Evolutionary conservation across 2,113 vertebrate species (phyloP), one percentile per base, ranked within the genome.

Genomic region (Clupea harengus): DNA sequence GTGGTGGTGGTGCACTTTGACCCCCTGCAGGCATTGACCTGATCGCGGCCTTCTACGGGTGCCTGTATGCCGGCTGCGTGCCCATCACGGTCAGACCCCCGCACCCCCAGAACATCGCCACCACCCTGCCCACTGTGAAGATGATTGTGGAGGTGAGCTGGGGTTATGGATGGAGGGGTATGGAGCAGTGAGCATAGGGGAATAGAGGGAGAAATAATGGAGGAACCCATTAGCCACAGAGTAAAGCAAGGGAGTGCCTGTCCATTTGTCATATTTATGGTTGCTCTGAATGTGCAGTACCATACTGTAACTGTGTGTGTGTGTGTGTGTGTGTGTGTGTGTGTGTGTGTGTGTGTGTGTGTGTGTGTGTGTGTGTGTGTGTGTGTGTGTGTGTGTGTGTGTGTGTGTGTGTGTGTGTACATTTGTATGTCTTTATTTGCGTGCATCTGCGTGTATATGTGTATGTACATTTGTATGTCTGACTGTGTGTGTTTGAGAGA

Each of bases 61-160:
- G 96, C 92, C 95, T 99, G 86, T 99, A 99, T 3, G 98, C 97
- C 0, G 98, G 98, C 94, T 99, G 98, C 1, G 98, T 99, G 89
- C 98, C 98, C 49, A 99, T 99, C 89, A 99, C 98, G 0, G 98
- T 99, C 83, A 96, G 98, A 9, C 98, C 98, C 9, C 98, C 98
- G 0, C 98, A 99, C 54, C 98, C 98, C 3, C 98, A 99, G 95
- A 99, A 99, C 94, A 99, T 99, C 18, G 96, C 98, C 83, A 99
- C 98, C 1, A 99, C 98, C 0, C 91, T 99, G 87, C 98, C 98
- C 82, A 99, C 98, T 0, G 98, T 99, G 92, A 99, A 99, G 96
- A 99, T 99, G 98, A 99, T 99, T 8, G 98, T 99, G 82, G 98
- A 99, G 97, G 98, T 99, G 89, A 93, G 94, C 84, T 44, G 28